Conservation (phyloP, 2,797 vertebrate species). For the Halcyon chelicuti region DNA sequence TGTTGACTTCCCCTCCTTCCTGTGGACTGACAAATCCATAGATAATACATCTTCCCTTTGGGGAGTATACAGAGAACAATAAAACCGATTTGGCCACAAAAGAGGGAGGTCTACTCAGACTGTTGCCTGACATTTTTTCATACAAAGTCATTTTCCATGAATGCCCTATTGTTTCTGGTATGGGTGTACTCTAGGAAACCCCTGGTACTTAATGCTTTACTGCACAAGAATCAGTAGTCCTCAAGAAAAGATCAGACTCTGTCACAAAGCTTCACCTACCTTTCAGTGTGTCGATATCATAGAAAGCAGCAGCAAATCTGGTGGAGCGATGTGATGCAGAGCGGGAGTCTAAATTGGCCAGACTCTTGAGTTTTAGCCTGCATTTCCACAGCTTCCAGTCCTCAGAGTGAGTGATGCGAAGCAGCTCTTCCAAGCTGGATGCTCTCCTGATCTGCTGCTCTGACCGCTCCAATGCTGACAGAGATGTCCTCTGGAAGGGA, state of each 20-base stretch:
- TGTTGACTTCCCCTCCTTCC: neutral
- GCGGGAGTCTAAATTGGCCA: slow-evolving; percentile 75
- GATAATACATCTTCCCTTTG: neutral
- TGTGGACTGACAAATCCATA: neutral
- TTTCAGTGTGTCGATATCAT: slow-evolving; percentile 92
- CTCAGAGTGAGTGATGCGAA: slow-evolving; percentile 90
- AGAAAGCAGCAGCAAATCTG: slow-evolving; percentile 92
- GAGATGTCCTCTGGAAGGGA: slow-evolving; percentile 62
- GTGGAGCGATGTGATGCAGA: slow-evolving; percentile 91
- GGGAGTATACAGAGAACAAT: neutral
- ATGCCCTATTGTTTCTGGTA: neutral
- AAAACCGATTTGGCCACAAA: neutral
- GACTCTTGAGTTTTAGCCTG: slow-evolving; percentile 86
- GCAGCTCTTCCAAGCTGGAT: slow-evolving; percentile 91
- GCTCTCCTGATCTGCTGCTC: slow-evolving; percentile 89
- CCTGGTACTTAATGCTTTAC: neutral
- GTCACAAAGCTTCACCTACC: slow-evolving; percentile 67
- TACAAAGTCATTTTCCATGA: neutral
- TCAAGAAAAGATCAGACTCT: neutral
- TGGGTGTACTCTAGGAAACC: neutral
- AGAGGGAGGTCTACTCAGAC: neutral
- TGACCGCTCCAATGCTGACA: slow-evolving; percentile 84
- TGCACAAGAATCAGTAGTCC: neutral
- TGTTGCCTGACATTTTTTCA: neutral
- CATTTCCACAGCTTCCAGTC: slow-evolving; percentile 97